phyloP scores from a whole-genome alignment of 2,113 vertebrate genomes.

The Tachysurus vachellii region DNA sequence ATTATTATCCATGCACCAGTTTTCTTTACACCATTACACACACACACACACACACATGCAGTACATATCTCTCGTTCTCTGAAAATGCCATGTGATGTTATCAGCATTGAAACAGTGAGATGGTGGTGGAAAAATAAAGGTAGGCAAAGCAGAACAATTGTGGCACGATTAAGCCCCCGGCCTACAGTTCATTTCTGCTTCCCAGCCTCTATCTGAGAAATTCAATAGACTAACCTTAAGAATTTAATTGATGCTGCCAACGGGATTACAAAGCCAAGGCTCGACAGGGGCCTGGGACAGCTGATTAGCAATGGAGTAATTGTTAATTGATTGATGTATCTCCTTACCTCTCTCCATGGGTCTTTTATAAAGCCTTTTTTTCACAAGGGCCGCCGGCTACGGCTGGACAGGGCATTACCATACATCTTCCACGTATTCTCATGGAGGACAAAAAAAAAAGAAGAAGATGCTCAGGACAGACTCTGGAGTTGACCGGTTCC shows the following conservation, averaged over 20 bases:
- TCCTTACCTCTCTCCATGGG: slow-evolving; percentile 71
- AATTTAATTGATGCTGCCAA: slow-evolving; percentile 78
- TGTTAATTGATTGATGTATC: slow-evolving; percentile 81
- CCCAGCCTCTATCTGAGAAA: slow-evolving; percentile 71
- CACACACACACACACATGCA: not conserved
- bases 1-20: not conserved
- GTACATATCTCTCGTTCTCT: slow-evolving; percentile 29
- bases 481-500: slow-evolving; percentile 51
- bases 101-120: slow-evolving; percentile 43
- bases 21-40: slow-evolving; percentile 2
- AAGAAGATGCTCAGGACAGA: slow-evolving; percentile 54
- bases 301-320: slow-evolving; percentile 82
- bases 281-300: slow-evolving; percentile 69
- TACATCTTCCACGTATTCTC: slow-evolving; percentile 61
- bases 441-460: slow-evolving; percentile 64
- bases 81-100: slow-evolving; percentile 46
- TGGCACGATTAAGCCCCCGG: slow-evolving; percentile 61
- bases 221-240: slow-evolving; percentile 85
- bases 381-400: slow-evolving; percentile 55
- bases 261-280: slow-evolving; percentile 71
- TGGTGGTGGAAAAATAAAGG: slow-evolving; percentile 46
- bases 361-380: slow-evolving; percentile 72
- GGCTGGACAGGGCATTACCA: slow-evolving; percentile 72
- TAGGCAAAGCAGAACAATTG: slow-evolving; percentile 60
- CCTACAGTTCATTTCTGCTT: slow-evolving; percentile 59